Conservation (phyloP, 2,797 vertebrate species). For the Dendrocincla fuliginosa region DNA sequence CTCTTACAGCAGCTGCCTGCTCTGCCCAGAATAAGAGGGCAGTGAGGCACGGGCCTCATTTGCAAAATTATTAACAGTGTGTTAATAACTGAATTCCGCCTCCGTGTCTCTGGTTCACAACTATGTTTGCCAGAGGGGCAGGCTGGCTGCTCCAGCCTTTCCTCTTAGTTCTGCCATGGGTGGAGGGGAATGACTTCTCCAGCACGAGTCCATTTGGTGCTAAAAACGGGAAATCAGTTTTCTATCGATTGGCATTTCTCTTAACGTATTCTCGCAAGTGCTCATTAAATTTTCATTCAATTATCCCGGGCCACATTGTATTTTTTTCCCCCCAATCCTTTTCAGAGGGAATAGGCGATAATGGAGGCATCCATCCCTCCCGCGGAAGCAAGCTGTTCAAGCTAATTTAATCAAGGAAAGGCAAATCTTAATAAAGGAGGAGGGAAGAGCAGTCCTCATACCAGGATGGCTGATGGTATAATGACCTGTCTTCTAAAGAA, state of each 20-base stretch:
- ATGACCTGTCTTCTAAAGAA: slow-evolving; percentile 11
- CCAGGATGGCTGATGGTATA: neutral
- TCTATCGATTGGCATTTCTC: slow-evolving; percentile 50
- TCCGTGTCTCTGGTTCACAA: rapidly evolving
- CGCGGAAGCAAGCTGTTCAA: neutral
- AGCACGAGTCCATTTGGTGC: neutral
- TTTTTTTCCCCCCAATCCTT: neutral
- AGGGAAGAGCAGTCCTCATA: neutral
- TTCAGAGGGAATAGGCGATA: neutral
- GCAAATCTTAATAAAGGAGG: slow-evolving; percentile 33
- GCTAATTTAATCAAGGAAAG: slow-evolving; percentile 37
- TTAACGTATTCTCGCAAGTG: slow-evolving; percentile 56
- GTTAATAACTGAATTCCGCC: neutral
- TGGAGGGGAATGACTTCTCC: neutral
- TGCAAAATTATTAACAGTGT: neutral
- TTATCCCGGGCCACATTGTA: neutral
- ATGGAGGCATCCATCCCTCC: slow-evolving; percentile 17
- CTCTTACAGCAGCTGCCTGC: rapidly evolving
- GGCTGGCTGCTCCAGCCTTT: neutral
- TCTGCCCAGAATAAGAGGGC: neutral
- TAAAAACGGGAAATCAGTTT: slow-evolving; percentile 63
- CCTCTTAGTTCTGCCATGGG: neutral
- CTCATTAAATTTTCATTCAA: slow-evolving; percentile 71
- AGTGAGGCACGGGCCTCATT: neutral
- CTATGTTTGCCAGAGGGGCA: rapidly evolving